These are phyloP conservation scores for Rhizomys pruinosus DNA, from an alignment of 2,113 vertebrate genomes.

Conservation along the genomic window DNA sequence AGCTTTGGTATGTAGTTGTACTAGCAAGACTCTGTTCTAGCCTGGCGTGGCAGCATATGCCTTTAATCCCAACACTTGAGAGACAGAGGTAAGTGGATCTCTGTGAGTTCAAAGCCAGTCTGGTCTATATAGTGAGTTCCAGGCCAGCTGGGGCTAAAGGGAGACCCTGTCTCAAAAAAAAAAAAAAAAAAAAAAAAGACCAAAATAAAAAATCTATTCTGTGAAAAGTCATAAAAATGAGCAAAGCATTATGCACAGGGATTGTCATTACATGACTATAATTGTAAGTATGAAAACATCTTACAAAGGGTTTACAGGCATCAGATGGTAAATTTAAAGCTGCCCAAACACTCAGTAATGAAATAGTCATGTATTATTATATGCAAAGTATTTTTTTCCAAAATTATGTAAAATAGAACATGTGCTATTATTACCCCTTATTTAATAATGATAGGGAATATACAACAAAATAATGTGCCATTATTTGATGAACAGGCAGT, in stretches of 20 bases:
- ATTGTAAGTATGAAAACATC: background rate
- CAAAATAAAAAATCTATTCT: too few relatives aligned
- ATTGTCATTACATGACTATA: fast-evolving
- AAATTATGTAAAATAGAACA: background rate
- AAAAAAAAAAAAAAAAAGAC: too few relatives aligned
- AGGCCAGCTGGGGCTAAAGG: too few relatives aligned
- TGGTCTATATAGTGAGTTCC: too few relatives aligned
- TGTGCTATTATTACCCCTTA: fast-evolving
- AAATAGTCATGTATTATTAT: too few relatives aligned
- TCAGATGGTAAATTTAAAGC: fast-evolving
- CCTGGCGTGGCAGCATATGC: too few relatives aligned
- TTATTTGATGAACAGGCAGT: fast-evolving
- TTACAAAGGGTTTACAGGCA: background rate
- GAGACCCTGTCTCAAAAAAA: too few relatives aligned
- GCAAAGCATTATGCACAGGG: background rate
- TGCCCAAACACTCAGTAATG: fast-evolving
- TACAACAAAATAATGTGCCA: fast-evolving
- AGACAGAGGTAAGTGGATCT: too few relatives aligned
- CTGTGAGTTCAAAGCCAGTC: too few relatives aligned
- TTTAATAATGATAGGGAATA: background rate
- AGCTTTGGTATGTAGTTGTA: background rate
- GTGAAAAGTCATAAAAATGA: background rate
- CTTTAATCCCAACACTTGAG: too few relatives aligned
- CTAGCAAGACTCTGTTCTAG: background rate
- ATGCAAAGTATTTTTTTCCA: fast-evolving